These are phyloP conservation scores for Rhadina sibilatrix DNA, from an alignment of 2,113 vertebrate species.

Conservation along the genomic window DNA sequence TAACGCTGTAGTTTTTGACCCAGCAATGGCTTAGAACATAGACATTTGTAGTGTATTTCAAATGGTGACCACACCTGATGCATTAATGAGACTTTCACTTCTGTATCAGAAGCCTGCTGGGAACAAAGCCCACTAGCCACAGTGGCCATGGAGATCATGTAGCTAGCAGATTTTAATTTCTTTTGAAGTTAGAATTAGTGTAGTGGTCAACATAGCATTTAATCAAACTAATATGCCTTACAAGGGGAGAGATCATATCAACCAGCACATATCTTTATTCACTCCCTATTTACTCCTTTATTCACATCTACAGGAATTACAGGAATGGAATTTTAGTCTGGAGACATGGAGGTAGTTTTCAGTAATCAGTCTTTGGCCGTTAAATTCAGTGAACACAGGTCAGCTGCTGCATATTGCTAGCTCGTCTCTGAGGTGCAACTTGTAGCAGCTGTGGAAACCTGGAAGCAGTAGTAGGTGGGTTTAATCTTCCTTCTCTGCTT, in stretches of 20 bases:
- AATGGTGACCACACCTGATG: not conserved
- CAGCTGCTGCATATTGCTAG: not conserved
- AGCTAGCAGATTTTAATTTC: not conserved
- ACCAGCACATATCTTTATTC: not conserved
- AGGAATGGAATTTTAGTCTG: not conserved
- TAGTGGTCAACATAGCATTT: not conserved
- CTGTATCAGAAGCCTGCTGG: not conserved
- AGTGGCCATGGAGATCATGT: not conserved
- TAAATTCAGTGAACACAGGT: not conserved
- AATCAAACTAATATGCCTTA: not conserved
- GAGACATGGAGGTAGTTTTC: not conserved
- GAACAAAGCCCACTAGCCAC: not conserved
- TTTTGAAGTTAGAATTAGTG: constrained; percentile 3
- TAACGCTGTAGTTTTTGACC: not conserved
- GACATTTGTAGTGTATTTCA: not conserved
- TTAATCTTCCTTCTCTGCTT: not conserved
- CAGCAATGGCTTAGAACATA: not conserved
- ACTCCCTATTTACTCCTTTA: not conserved
- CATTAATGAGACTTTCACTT: not conserved
- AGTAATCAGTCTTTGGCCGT: not conserved
- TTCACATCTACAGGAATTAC: not conserved
- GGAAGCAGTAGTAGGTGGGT: not conserved
- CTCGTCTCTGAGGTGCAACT: not conserved
- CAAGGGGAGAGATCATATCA: not conserved
- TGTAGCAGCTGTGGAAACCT: not conserved